Percentiles rank a stretch among this genome's conserved stretches.
Conservation (phyloP, 1,140 invertebrate species). For the Polyergus mexicanus region DNA sequence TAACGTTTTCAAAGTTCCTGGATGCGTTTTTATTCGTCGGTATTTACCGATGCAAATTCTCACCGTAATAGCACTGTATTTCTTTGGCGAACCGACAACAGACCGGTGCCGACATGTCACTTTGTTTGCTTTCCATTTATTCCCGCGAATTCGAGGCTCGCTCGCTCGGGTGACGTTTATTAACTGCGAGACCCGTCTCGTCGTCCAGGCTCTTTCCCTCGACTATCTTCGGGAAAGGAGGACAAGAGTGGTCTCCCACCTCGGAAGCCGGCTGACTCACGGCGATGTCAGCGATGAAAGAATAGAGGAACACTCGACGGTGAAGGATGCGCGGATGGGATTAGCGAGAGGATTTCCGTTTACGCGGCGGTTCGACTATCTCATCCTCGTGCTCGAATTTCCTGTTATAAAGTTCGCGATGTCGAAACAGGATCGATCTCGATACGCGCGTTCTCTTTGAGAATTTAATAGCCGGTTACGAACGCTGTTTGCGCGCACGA, state of each 20-base stretch:
- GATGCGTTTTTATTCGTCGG: background rate
- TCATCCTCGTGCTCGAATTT: constrained; percentile 1
- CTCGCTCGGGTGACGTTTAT: constrained; percentile 46
- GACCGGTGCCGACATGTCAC: constrained; percentile 48
- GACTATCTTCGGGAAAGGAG: constrained; percentile 2
- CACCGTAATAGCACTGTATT: constrained; percentile 39
- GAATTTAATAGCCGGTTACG: constrained; percentile 44
- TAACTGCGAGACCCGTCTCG: constrained; percentile 44
- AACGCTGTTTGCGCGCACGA: constrained; percentile 7
- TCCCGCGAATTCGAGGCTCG: constrained; percentile 44
- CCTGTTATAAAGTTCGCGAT: constrained; percentile 30
- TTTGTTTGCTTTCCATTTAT: constrained; percentile 62
- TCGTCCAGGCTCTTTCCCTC: background rate
- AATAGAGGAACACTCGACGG: background rate
- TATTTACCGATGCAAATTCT: constrained; percentile 53
- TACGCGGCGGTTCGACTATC: background rate
- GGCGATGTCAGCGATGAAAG: background rate
- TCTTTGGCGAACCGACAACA: constrained; percentile 37
- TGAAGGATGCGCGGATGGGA: background rate
- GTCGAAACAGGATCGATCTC: constrained; percentile 18
- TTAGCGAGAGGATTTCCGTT: constrained; percentile 32
- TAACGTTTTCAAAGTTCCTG: background rate
- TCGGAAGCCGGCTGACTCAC: background rate
- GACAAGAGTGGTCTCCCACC: background rate
- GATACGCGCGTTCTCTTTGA: constrained; percentile 6